phyloP scores from a whole-genome alignment of 2,888 invertebrate species.

The Netelia fuscicornis region DNA sequence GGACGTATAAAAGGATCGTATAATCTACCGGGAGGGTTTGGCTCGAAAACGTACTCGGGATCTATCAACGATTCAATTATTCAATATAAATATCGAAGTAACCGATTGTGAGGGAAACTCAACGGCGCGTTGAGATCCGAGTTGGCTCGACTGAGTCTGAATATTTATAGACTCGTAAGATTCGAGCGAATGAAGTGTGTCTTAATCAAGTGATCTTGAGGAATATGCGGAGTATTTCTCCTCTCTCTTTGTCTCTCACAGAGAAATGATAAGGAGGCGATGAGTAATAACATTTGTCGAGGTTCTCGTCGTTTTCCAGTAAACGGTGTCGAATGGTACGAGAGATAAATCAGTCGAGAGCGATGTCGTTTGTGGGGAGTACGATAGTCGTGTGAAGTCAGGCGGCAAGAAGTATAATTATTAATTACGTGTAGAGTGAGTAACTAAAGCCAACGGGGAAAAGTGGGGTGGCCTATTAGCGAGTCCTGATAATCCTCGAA shows the following conservation, averaged over 20 bases:
- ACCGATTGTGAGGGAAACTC: conserved; percentile 2
- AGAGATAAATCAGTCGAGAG: conserved; percentile 22
- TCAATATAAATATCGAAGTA: conserved; percentile 44
- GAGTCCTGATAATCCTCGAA: neutral
- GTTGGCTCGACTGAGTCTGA: neutral
- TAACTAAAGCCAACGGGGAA: neutral
- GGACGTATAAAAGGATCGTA: conserved; percentile 7
- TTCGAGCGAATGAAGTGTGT: conserved; percentile 4
- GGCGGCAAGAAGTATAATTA: conserved; percentile 22
- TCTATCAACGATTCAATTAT: conserved; percentile 51
- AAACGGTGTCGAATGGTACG: conserved; percentile 12
- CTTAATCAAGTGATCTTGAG: neutral
- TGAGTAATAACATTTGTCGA: neutral
- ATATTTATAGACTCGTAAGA: conserved; percentile 26
- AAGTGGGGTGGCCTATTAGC: neutral
- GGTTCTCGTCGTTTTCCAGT: neutral
- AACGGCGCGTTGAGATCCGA: neutral
- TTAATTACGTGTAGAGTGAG: conserved; percentile 39
- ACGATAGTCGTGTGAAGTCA: neutral
- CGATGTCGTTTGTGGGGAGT: neutral
- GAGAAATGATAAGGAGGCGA: neutral
- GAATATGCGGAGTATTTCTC: neutral
- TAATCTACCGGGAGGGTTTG: neutral
- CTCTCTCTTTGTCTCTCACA: neutral
- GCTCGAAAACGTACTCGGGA: conserved; percentile 7